phyloP scores from a whole-genome alignment of 2,888 invertebrate species.

The Lamellibrachia satsuma region DNA sequence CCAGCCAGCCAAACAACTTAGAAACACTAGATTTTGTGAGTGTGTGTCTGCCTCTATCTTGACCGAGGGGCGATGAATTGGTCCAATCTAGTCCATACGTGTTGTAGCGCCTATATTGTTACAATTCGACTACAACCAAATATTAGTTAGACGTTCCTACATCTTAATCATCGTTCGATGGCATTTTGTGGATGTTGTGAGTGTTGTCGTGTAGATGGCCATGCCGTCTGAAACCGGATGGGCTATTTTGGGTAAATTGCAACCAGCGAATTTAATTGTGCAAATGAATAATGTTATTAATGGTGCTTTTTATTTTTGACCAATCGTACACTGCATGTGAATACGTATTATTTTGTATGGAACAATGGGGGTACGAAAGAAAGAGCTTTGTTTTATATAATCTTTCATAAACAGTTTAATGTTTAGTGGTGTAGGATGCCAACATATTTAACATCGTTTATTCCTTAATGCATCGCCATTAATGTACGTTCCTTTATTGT shows the following conservation, averaged over 20 bases:
- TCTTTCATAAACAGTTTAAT: not conserved
- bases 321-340: not conserved
- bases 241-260: not conserved
- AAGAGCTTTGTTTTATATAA: not conserved
- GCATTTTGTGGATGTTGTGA: not conserved
- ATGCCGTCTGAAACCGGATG: not conserved
- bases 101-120: too few relatives aligned
- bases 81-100: not conserved
- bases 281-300: not conserved
- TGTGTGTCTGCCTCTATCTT: not conserved
- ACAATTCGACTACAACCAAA: not conserved
- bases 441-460: not conserved
- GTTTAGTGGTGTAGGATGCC: not conserved
- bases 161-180: not conserved
- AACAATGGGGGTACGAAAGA: not conserved
- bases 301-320: slow-evolving; percentile 10
- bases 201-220: not conserved
- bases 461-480: not conserved
- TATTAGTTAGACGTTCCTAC: not conserved
- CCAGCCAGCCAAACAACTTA: too few relatives aligned
- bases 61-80: not conserved
- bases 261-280: not conserved
- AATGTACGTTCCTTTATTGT: not conserved
- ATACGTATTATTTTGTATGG: not conserved
- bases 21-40: not conserved